Conservation (phyloP, 1,140 invertebrate genomes). For the Anastrepha ludens region DNA sequence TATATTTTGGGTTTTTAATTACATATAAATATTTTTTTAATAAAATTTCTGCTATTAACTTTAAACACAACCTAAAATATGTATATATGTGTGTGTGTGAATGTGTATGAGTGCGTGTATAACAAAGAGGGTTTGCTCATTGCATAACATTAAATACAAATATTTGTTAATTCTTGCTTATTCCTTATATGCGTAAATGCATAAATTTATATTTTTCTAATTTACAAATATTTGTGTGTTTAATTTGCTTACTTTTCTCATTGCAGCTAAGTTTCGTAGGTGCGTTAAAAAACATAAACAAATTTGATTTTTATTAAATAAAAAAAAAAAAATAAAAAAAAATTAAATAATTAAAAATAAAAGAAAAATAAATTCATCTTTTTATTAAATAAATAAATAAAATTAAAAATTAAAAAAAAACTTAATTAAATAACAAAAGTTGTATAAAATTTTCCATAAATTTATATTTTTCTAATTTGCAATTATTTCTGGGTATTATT, state of each 20-base stretch:
- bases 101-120: neutral
- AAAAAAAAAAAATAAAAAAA: no score
- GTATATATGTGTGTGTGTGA: neutral
- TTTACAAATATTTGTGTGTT: neutral
- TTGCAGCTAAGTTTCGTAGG: no score
- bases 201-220: neutral
- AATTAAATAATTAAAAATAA: no score
- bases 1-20: slow-evolving; percentile 3
- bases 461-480: neutral
- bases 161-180: neutral
- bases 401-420: neutral
- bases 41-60: slow-evolving; percentile 39
- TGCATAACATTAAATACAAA: slow-evolving; percentile 32
- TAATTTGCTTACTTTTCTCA: no score
- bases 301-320: no score
- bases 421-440: no score
- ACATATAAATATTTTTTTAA: slow-evolving; percentile 27
- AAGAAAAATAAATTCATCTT: no score
- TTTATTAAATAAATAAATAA: no score
- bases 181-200: neutral
- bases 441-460: no score
- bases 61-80: slow-evolving; percentile 45
- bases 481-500: no score
- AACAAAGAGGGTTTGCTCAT: neutral
- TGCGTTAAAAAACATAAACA: no score